Evolutionary conservation across 2,113 vertebrate genomes (phyloP).

Genomic region (Perognathus longimembris): DNA sequence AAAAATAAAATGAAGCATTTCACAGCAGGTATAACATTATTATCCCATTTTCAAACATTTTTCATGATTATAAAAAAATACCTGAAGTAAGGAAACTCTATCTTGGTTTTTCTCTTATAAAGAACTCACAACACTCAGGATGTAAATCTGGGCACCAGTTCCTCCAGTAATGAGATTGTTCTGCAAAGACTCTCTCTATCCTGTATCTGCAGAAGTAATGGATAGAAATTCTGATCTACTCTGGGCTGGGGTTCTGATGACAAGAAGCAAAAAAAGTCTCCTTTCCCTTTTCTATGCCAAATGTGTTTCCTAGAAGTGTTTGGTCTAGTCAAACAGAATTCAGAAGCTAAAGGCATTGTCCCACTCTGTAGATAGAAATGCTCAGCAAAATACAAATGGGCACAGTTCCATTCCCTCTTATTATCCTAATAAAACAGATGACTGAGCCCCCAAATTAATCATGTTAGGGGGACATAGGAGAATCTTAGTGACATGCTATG

Average conservation of each 20-base stretch:
- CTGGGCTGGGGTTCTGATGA: not conserved
- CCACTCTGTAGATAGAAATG: not conserved
- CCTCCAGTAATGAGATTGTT: not conserved
- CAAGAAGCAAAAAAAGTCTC: not conserved
- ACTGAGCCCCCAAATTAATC: not conserved
- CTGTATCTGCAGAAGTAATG: not conserved
- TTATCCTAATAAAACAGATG: constrained; percentile 31
- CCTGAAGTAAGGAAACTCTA: not conserved
- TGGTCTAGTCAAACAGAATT: not conserved
- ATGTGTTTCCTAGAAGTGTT: not conserved
- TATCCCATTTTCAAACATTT: not conserved
- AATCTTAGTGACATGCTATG: constrained; percentile 43
- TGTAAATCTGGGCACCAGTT: not conserved
- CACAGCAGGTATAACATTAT: not conserved
- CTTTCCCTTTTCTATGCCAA: not conserved
- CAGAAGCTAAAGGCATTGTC: constrained; percentile 5
- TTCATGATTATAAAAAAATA: not conserved
- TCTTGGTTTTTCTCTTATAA: not conserved
- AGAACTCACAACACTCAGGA: not conserved
- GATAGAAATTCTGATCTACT: not conserved
- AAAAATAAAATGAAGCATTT: not conserved
- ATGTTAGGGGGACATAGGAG: constrained; percentile 10
- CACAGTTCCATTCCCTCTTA: not conserved
- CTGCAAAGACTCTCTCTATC: fast-evolving
- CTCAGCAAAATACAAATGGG: not conserved